Evolutionary conservation across 2,113 vertebrate genomes (phyloP).

Genomic region (Nycticryphes semicollaris): DNA sequence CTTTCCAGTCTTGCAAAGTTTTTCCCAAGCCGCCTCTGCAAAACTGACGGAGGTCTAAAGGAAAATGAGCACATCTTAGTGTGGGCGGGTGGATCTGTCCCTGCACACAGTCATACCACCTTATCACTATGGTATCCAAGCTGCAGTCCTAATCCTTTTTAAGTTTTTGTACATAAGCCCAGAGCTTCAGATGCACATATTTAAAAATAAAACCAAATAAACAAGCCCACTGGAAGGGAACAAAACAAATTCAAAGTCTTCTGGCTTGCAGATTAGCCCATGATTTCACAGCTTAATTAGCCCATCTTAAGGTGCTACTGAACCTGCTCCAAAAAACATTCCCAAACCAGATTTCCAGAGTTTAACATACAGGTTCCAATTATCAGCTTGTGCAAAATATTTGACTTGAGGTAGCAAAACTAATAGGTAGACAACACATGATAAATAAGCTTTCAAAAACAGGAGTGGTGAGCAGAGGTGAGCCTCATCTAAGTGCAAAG

Average conservation of each 20-base stretch:
- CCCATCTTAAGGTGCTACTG: not conserved
- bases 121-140: not conserved
- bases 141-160: not conserved
- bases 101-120: not conserved
- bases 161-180: not conserved
- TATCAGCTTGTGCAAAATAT: not conserved
- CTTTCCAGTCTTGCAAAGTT: not conserved
- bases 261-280: not conserved
- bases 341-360: not conserved
- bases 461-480: not conserved
- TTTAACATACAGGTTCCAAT: not conserved
- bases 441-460: not conserved
- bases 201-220: not conserved
- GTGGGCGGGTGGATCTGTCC: not conserved
- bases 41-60: not conserved
- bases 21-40: not conserved
- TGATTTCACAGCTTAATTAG: not conserved
- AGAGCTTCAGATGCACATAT: not conserved
- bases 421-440: not conserved
- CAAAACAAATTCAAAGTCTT: not conserved
- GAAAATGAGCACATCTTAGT: not conserved
- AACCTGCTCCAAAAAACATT: not conserved
- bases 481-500: not conserved
- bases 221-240: not conserved
- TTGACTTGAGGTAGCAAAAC: not conserved